Conservation (phyloP, 2,888 invertebrate genomes). For the Cryptocephalus moraei region DNA sequence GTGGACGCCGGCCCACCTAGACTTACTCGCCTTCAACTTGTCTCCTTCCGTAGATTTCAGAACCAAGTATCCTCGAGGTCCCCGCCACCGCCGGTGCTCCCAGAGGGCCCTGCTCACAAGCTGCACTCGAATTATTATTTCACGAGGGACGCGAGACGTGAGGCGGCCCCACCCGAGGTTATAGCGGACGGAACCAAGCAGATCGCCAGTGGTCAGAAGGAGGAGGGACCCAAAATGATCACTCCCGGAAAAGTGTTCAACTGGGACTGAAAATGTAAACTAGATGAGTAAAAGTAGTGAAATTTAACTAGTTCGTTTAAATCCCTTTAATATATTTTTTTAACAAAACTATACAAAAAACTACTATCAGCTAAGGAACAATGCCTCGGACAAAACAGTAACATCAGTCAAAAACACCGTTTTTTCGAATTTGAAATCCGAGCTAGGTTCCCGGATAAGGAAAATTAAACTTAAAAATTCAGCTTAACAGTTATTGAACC, state of each 20-base stretch:
- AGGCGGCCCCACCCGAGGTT: constrained; percentile 58
- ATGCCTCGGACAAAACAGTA: no score
- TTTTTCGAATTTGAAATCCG: no score
- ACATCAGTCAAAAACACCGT: no score
- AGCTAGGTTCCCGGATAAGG: no score
- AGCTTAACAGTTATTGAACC: no score
- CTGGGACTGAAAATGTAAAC: constrained; percentile 22
- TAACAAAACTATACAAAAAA: no score
- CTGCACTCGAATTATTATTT: constrained; percentile 77
- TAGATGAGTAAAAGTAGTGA: neutral
- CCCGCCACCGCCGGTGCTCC: constrained; percentile 72
- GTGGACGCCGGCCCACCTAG: no score
- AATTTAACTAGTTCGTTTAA: neutral
- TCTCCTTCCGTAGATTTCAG: constrained; percentile 39
- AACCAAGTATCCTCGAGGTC: constrained; percentile 59
- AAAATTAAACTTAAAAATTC: no score
- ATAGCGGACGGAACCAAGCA: constrained; percentile 32
- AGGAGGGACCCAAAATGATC: constrained; percentile 12
- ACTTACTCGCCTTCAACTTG: constrained; percentile 31
- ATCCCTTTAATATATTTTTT: no score
- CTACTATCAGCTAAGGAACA: no score
- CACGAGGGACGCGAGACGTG: constrained; percentile 70
- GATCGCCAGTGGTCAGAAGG: constrained; percentile 15
- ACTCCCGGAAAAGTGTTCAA: constrained; percentile 22
- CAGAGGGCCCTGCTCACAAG: constrained; percentile 71